These are phyloP conservation scores for Mycogona germanica DNA, from an alignment of 2,888 invertebrate genomes.

Conservation along the genomic window DNA sequence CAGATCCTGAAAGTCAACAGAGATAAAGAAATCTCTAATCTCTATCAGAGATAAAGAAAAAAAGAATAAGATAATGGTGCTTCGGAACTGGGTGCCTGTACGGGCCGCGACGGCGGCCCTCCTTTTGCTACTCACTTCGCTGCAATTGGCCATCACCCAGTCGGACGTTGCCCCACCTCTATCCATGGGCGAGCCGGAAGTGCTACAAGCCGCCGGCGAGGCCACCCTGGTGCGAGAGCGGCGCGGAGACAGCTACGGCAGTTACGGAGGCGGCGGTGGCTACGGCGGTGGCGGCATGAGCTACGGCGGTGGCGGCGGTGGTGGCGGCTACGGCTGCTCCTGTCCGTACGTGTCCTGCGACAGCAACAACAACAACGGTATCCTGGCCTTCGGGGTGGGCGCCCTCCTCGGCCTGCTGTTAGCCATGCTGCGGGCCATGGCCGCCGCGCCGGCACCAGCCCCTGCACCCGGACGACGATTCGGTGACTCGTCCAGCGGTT, in stretches of 20 bases:
- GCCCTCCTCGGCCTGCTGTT: conserved; percentile 14
- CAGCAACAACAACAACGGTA: conserved; percentile 4
- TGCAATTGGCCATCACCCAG: too few relatives aligned
- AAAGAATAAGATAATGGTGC: not conserved
- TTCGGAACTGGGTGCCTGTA: too few relatives aligned
- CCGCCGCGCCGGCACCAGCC: conserved; percentile 6
- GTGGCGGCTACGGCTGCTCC: conserved; percentile 14
- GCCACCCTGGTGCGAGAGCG: conserved; percentile 5
- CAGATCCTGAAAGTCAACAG: too few relatives aligned
- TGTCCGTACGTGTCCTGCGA: conserved; percentile 15
- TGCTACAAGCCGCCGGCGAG: too few relatives aligned
- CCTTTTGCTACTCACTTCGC: too few relatives aligned
- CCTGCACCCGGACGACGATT: not conserved
- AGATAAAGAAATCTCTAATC: too few relatives aligned
- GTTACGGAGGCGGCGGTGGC: not conserved
- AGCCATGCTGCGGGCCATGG: conserved; percentile 8
- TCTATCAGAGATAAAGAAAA: too few relatives aligned
- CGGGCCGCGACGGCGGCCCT: too few relatives aligned
- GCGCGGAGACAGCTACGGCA: not conserved
- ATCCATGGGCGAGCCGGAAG: too few relatives aligned
- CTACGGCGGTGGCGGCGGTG: not conserved
- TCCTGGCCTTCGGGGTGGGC: conserved; percentile 16
- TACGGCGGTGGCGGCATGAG: not conserved
- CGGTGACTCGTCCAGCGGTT: not conserved
- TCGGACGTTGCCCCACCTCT: too few relatives aligned